Evolutionary conservation across 1,140 invertebrate species (phyloP).

Genomic region (Formica exsecta): DNA sequence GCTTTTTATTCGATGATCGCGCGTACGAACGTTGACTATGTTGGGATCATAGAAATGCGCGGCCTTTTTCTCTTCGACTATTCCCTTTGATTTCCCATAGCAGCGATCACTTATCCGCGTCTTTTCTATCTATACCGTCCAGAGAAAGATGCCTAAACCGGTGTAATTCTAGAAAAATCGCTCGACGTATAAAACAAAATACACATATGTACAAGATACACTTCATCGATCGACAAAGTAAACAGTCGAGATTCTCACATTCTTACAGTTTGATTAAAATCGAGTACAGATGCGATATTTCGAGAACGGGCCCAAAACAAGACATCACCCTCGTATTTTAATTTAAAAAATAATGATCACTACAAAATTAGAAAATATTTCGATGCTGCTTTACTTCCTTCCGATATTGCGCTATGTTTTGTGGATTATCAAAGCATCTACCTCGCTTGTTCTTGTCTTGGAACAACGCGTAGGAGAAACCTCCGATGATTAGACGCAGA

Average conservation of each 20-base stretch:
- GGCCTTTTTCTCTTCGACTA: conserved; percentile 66
- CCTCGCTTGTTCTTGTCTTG: not conserved
- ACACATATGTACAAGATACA: not conserved
- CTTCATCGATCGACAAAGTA: not conserved
- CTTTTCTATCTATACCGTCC: conserved; percentile 18
- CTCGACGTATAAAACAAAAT: not conserved
- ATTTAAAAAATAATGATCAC: not conserved
- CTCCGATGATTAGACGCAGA: conserved; percentile 33
- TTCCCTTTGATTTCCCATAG: conserved; percentile 62
- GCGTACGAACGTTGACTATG: conserved; percentile 70
- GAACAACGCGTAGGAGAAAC: not conserved
- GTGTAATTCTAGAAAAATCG: conserved; percentile 56
- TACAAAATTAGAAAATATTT: not conserved
- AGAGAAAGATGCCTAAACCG: conserved; percentile 1
- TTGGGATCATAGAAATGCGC: conserved; percentile 64
- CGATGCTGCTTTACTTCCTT: not conserved
- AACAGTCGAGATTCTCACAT: conserved; percentile 24
- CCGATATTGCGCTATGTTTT: not conserved
- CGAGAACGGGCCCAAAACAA: not conserved
- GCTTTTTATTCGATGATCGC: conserved; percentile 69
- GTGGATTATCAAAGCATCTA: not conserved
- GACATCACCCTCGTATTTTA: not conserved
- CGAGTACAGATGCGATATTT: not conserved
- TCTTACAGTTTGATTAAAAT: conserved; percentile 1
- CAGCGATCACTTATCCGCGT: conserved; percentile 71